Evolutionary conservation across 1,140 invertebrate genomes (phyloP), one percentile per base, ranked within the genome.

Genomic region (Aphis gossypii): DNA sequence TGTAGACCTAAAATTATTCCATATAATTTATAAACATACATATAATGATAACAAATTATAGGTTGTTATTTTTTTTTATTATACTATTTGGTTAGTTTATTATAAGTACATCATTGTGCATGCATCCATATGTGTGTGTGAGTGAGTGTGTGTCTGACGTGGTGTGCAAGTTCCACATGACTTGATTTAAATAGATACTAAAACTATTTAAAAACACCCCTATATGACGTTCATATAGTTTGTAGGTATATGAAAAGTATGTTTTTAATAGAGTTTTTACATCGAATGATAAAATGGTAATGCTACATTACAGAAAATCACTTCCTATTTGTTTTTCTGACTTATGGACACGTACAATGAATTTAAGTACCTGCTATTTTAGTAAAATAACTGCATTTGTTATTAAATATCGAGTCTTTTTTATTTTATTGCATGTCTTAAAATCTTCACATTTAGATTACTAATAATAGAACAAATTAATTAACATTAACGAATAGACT

Each of bases 11-110:
- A 48, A 51, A 51, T 88, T 88, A 88, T 88, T 88, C 5, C 11
- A 35, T 88, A 35, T 88, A 88, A 48, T 88, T 88, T 88, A 35
- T 88, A 88, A 88, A 88, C 20, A 88, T 51, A 88, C 20, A 88
- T 51, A 51, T 90, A 41, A 56, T 41, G 9, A 89, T 89, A 48
- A 48, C 46, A 88, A 51, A 89, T 89, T 89, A 56, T 89, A 89
- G 23, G 48, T 30, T 48, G 18, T 87, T 51, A 51, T 51, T 51
- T 54, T 38, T 38, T 54, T 54, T 21, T 56, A 35, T 89, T 54
- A 54, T 87, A n/a, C n/a, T 89, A 38, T 38, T 21, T 89, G n/a
- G 48, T 89, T n/a, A 54, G 87, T 38, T 21, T 21, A 51, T 88
- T 35, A 89, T 54, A 89, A 21, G 56, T 60, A 30, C 5, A 60